phyloP scores from a whole-genome alignment of 1,140 invertebrate species.

The Heliconius nattereri region DNA sequence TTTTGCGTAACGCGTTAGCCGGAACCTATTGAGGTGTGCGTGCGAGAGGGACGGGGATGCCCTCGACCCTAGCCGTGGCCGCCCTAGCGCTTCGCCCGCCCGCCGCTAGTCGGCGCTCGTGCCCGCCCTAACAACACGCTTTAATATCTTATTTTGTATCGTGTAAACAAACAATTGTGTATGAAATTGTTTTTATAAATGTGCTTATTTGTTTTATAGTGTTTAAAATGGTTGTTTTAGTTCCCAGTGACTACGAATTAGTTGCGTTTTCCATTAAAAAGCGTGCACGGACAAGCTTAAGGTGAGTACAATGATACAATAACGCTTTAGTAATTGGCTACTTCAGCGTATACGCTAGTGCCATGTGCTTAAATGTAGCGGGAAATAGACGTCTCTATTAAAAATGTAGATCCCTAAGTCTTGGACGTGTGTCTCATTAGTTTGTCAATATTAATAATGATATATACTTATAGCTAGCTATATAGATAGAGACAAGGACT shows the following conservation, averaged over 20 bases:
- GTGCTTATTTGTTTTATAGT: constrained; percentile 33
- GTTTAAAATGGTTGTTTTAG: constrained; percentile 27
- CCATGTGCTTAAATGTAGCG: constrained; percentile 14
- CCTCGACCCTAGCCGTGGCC: constrained; percentile 53
- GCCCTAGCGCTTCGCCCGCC: constrained; percentile 58
- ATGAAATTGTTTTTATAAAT: constrained; percentile 47
- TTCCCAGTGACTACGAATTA: not conserved
- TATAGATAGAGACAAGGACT: not conserved
- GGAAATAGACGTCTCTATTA: not conserved
- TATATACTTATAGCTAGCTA: not conserved
- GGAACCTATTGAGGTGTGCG: constrained; percentile 56
- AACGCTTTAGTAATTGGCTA: constrained; percentile 21
- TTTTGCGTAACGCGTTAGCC: constrained; percentile 65
- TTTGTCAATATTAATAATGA: not conserved
- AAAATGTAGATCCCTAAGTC: not conserved
- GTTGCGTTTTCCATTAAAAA: constrained; percentile 31
- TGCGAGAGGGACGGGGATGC: constrained; percentile 58
- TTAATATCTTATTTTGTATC: constrained; percentile 64
- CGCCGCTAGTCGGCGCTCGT: constrained; percentile 73
- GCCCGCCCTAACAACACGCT: constrained; percentile 72
- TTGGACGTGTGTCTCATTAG: not conserved
- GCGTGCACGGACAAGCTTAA: constrained; percentile 32
- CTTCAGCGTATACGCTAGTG: not conserved
- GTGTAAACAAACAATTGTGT: constrained; percentile 73
- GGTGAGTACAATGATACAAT: constrained; percentile 38